Conservation (phyloP, 2,888 invertebrate genomes). For the Taphrorychus bicolor region DNA sequence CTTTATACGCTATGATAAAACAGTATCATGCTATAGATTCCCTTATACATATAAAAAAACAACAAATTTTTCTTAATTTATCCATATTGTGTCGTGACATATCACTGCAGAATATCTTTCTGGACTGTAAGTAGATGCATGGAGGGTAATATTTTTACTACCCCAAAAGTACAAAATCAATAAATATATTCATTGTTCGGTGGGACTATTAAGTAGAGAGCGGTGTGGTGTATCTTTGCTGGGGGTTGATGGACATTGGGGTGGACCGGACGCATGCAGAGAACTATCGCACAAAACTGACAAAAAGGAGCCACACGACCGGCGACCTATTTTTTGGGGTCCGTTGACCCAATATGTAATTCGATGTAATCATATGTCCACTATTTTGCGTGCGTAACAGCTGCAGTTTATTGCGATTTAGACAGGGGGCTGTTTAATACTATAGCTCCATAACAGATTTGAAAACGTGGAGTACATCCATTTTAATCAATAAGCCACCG, state of each 20-base stretch:
- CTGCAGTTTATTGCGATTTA: constrained; percentile 40
- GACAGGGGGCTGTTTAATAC: constrained; percentile 3
- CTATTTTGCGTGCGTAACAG: constrained; percentile 47
- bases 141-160: constrained; percentile 26
- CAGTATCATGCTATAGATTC: too few relatives aligned
- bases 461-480: too few relatives aligned
- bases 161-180: constrained; percentile 27
- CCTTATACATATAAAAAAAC: too few relatives aligned
- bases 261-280: constrained; percentile 51
- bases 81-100: too few relatives aligned
- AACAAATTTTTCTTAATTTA: too few relatives aligned
- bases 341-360: constrained; percentile 55
- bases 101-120: too few relatives aligned
- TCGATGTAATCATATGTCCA: constrained; percentile 53
- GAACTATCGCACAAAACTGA: constrained; percentile 53
- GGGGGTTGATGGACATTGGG: constrained; percentile 54
- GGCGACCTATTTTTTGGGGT: constrained; percentile 55
- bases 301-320: constrained; percentile 59
- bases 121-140: too few relatives aligned
- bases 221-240: constrained; percentile 44
- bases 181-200: constrained; percentile 42
- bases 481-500: constrained; percentile 11
- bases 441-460: too few relatives aligned
- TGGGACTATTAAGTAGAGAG: constrained; percentile 41
- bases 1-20: too few relatives aligned